phyloP scores from a whole-genome alignment of 2,113 vertebrate genomes.

The Ophiodon elongatus region DNA sequence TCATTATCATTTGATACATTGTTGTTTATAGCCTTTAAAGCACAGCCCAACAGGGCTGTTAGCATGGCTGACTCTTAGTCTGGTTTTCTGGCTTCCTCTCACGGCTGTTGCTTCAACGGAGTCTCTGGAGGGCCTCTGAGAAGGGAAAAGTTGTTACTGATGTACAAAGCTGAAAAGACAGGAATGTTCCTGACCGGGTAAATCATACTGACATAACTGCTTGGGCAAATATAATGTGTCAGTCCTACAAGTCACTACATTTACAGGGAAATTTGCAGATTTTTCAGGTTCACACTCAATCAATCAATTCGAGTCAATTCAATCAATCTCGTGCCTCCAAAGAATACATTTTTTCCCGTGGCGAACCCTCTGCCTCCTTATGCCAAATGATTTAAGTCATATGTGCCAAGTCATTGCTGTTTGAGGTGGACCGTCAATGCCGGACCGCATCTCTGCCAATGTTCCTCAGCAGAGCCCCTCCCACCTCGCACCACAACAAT shows the following conservation, averaged over 20 bases:
- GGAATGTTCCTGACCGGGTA: background rate
- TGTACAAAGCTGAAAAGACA: background rate
- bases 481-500: slow-evolving; percentile 31
- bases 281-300: background rate
- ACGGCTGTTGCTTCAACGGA: background rate
- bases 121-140: background rate
- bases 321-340: background rate
- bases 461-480: slow-evolving; percentile 29
- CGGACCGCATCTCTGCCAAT: slow-evolving; percentile 7
- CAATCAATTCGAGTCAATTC: no score
- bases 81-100: background rate
- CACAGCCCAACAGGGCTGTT: background rate
- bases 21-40: background rate
- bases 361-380: background rate
- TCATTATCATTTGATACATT: background rate
- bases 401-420: background rate
- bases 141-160: background rate
- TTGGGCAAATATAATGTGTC: background rate
- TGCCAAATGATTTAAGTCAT: slow-evolving; percentile 17
- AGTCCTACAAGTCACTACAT: background rate
- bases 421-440: background rate
- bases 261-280: background rate
- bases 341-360: background rate
- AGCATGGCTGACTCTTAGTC: background rate
- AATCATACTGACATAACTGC: background rate